Conservation (phyloP, 2,113 vertebrate species). For the Physeter macrocephalus region DNA sequence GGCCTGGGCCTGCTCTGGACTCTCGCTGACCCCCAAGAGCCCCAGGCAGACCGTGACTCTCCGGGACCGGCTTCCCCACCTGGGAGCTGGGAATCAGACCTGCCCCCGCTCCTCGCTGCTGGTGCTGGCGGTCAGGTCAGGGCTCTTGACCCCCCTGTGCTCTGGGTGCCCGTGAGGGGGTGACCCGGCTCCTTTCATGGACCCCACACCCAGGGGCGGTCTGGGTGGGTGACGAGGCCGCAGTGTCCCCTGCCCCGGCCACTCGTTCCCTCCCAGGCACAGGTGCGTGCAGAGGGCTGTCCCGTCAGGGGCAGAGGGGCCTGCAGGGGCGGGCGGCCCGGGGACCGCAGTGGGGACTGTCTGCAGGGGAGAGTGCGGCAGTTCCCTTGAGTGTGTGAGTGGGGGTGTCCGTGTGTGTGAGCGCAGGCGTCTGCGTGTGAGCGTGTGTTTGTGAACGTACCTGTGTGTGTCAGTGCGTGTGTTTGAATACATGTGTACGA, state of each 20-base stretch:
- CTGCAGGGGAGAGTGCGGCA: neutral
- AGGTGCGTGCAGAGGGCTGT: neutral
- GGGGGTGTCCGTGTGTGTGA: too few species aligned
- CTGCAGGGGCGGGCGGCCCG: neutral
- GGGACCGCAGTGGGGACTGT: neutral
- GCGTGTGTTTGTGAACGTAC: neutral
- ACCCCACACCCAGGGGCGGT: neutral
- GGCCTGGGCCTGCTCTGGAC: neutral
- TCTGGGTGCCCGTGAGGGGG: neutral
- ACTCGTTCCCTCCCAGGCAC: neutral
- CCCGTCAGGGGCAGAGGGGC: neutral
- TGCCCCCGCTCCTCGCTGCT: neutral
- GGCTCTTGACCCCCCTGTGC: neutral
- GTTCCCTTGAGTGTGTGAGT: neutral
- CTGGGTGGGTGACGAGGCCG: too few species aligned
- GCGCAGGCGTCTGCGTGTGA: neutral
- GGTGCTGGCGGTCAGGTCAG: neutral
- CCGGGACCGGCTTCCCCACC: fast-evolving
- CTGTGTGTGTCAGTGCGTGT: neutral
- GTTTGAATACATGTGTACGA: neutral
- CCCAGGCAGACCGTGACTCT: neutral
- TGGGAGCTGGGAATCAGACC: neutral
- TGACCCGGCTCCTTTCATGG: neutral
- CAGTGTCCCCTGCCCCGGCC: neutral
- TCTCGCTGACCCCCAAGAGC: neutral